Conservation (phyloP, 2,113 vertebrate species). For the Xiphias gladius region DNA sequence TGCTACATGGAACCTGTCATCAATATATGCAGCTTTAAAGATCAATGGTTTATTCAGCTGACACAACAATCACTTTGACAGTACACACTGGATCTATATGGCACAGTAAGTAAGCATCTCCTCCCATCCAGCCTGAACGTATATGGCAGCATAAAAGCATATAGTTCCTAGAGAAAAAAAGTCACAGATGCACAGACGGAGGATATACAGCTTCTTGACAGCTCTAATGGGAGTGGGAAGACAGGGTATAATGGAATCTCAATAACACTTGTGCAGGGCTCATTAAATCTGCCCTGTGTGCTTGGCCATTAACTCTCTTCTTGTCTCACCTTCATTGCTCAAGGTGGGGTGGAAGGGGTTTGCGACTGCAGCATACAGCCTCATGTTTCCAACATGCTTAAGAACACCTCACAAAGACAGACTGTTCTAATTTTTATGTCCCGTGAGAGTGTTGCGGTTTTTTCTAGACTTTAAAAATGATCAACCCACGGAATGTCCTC, state of each 20-base stretch:
- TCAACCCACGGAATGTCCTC: conserved; percentile 51
- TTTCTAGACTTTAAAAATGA: conserved; percentile 55
- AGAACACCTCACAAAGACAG: conserved; percentile 1
- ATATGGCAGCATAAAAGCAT: neutral
- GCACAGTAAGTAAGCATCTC: neutral
- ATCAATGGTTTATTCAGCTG: neutral
- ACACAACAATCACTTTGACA: neutral
- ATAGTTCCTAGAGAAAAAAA: neutral
- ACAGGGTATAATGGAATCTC: conserved; percentile 54
- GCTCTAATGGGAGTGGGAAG: conserved; percentile 25
- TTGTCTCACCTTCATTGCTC: conserved; percentile 53
- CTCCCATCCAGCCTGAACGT: neutral
- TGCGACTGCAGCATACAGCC: neutral
- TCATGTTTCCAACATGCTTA: conserved; percentile 16
- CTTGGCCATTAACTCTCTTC: conserved; percentile 58
- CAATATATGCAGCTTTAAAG: neutral
- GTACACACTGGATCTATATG: neutral
- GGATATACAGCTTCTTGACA: conserved; percentile 44
- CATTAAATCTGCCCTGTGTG: conserved; percentile 59
- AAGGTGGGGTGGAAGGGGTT: conserved; percentile 17
- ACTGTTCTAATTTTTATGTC: conserved; percentile 48
- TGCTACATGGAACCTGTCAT: neutral
- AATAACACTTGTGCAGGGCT: conserved; percentile 61
- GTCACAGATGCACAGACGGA: conserved; percentile 40
- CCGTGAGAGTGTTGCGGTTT: conserved; percentile 11